Conservation (phyloP, 2,113 vertebrate species). For the Podiceps cristatus region DNA sequence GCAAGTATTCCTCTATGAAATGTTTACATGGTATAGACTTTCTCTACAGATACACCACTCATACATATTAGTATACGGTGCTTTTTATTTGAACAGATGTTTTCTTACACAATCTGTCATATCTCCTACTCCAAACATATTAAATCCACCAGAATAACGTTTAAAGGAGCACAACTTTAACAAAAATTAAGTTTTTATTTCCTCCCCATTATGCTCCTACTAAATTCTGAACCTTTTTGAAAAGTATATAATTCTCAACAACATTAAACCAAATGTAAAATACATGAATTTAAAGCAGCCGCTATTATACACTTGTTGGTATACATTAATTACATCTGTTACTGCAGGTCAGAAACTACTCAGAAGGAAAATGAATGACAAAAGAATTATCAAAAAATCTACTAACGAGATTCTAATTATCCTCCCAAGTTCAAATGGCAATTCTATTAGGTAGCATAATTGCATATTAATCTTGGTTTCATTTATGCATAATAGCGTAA, state of each 20-base stretch:
- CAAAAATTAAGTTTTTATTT: background rate
- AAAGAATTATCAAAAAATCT: background rate
- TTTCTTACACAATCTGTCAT: background rate
- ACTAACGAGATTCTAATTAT: background rate
- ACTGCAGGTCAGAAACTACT: background rate
- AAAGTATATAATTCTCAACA: background rate
- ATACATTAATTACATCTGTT: background rate
- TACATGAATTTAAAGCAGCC: background rate
- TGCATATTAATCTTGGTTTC: background rate
- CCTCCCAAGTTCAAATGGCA: background rate
- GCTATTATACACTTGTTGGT: background rate
- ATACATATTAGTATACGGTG: background rate
- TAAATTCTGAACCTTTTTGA: background rate
- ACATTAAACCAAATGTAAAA: background rate
- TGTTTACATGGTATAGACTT: background rate
- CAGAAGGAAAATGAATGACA: background rate
- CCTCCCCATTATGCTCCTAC: background rate
- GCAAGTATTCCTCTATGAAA: background rate
- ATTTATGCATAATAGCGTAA: background rate
- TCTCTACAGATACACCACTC: background rate
- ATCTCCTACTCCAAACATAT: background rate
- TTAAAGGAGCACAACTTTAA: background rate
- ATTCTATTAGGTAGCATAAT: background rate
- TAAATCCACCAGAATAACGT: background rate
- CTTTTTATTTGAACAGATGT: background rate